Evolutionary conservation across 2,797 vertebrate genomes (phyloP), one percentile per base, ranked within the genome.

Genomic region (Liparis tanakae): DNA sequence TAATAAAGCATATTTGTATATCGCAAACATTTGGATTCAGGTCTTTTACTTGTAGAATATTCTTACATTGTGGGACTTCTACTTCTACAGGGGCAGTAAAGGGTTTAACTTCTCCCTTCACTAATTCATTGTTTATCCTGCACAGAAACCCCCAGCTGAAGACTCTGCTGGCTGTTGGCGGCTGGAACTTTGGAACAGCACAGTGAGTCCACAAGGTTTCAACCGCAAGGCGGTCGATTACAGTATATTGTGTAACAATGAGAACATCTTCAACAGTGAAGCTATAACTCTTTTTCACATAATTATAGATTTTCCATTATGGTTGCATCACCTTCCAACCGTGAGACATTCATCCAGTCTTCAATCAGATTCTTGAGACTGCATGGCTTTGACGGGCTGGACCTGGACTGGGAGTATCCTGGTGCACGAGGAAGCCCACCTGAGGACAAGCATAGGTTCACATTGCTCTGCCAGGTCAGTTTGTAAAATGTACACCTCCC

Each of bases 391-490:
- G 94, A 96, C 30, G 95, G 95, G 1, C 87, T 96, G 55, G 95
- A 96, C 58, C 83, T 97, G 63, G 95, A 95, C 87, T 96, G 95
- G 94, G 89, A 96, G 82, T 96, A 95, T 78, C 96, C 95, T 10
- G 95, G 93, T 43, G 37, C 92, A 3, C 81, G 94, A 74, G 95
- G 95, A 60, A 96, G 95, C 72, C 95, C 94, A 7, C 60, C 30
- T 1, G 71, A 73, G 59, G 95, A 96, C 85, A 94, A 95, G 55
- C 53, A 83, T 68, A 91, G 82, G 65, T 96, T 94, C 76, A 92
- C 94, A 33, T 10, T 84, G 63, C 86, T 97, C 41, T 91, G 92
- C 65, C 74, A 92, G 88, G 95, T 95, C 20, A 65, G 82, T 51
- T 14, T 55, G 15, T 18, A 36, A 59, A 54, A 60, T 37, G 10